phyloP scores from a whole-genome alignment of 2,113 vertebrate genomes.

The Tenrec ecaudatus region DNA sequence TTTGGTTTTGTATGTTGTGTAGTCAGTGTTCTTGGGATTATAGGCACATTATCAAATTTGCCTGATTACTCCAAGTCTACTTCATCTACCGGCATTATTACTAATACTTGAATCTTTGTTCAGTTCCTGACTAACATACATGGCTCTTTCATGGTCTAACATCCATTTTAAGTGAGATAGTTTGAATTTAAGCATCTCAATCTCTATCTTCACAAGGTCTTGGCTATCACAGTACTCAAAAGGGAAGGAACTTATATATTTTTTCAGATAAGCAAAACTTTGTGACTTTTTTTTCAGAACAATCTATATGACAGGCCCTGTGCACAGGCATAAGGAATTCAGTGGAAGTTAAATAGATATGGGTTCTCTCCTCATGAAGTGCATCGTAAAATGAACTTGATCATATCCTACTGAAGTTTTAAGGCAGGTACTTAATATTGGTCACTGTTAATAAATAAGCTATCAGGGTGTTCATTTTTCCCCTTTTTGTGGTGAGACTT shows the following conservation, averaged over 20 bases:
- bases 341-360: not conserved
- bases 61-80: not conserved
- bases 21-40: not conserved
- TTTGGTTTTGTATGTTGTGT: not conserved
- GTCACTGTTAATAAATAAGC: slow-evolving; percentile 7
- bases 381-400: not conserved
- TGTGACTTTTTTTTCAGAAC: not conserved
- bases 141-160: slow-evolving; percentile 15
- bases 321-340: not conserved
- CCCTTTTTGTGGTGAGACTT: not conserved
- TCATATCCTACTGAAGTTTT: not conserved
- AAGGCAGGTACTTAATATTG: not conserved
- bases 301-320: not conserved
- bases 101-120: not conserved
- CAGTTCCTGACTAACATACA: not conserved
- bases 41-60: not conserved
- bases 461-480: not conserved
- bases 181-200: not conserved
- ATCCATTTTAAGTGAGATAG: not conserved
- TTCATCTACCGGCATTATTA: not conserved
- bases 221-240: slow-evolving; percentile 22
- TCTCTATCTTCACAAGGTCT: not conserved
- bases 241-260: slow-evolving; percentile 6
- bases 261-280: slow-evolving; percentile 48
- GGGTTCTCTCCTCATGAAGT: not conserved